Evolutionary conservation across 2,113 vertebrate species (phyloP).

Genomic region (Gila orcuttii): DNA sequence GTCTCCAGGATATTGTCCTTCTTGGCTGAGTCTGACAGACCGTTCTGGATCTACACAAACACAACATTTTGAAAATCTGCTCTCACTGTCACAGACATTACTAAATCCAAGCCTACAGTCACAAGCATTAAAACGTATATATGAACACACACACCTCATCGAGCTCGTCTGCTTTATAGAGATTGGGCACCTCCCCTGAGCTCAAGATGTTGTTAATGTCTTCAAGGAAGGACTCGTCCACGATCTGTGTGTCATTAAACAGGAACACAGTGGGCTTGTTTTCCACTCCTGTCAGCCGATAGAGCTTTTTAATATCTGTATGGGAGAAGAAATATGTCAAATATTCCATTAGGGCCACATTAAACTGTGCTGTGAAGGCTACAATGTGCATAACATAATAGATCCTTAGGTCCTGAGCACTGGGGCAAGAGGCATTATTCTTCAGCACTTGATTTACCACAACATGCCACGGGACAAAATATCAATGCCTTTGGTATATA

Average conservation of each 20-base stretch:
- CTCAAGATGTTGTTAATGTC: constrained; percentile 90
- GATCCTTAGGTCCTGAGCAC: background rate
- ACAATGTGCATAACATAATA: background rate
- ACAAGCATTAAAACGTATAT: background rate
- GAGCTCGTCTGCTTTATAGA: constrained; percentile 86
- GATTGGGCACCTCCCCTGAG: constrained; percentile 88
- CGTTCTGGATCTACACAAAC: constrained; percentile 73
- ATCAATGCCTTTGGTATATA: background rate
- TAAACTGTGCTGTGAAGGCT: background rate
- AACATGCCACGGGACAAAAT: constrained; percentile 10
- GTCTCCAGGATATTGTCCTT: constrained; percentile 77
- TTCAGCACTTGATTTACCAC: constrained; percentile 1
- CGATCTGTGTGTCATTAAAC: constrained; percentile 85
- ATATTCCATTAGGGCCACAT: constrained; percentile 6
- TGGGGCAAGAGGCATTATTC: background rate
- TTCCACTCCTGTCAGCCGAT: constrained; percentile 81
- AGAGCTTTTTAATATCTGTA: constrained; percentile 86
- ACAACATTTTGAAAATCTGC: constrained; percentile 15
- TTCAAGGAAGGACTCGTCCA: constrained; percentile 84
- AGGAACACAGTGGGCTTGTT: constrained; percentile 86
- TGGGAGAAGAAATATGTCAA: constrained; percentile 28
- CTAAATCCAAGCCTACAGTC: background rate
- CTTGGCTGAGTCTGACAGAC: constrained; percentile 76
- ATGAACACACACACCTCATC: constrained; percentile 75
- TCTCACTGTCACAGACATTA: constrained; percentile 6